Evolutionary conservation across 2,888 invertebrate genomes (phyloP), one percentile per base, ranked within the genome.

Genomic region (Isoperla grammatica): DNA sequence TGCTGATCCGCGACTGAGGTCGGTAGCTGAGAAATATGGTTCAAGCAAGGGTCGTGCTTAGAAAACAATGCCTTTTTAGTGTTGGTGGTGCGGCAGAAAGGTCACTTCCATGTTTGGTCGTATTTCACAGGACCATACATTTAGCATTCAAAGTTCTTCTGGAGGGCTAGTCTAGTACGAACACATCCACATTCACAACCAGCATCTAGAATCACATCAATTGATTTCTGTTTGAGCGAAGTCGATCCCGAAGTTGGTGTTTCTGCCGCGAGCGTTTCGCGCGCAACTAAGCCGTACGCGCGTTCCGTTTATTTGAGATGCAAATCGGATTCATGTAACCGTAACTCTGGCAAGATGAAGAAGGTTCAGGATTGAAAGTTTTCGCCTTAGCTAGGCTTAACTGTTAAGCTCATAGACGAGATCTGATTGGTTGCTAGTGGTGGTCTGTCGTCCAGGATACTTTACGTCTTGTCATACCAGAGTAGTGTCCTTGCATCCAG

Each of bases 31-130:
- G 43, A 42, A 55, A 45, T 56, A 43, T 56, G 46, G 56, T 19
- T 23, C 56, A 45, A 46, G 56, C 29, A 56, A 42, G 19, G 56
- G 56, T 29, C 42, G 46, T 56, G 56, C 19, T n/a, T 45, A 15
- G 15, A 20, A 12, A 56, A 56, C 56, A 46, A 35, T 56, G 46
- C 17, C 56, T 56, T 15, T 37, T 15, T 4, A 40, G 5, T 40
- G 5, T 40, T 40, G 42, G 29, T 29, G 29, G 29, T 6, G 29
- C 42, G 15, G 13, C 56, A 4, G 29, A 56, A 43, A 56, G 56
- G 56, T 56, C 56, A 45, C 29, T 22, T 22, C 56, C 46, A 29
- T 46, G 46, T 56, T 45, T 29, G 46, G 56, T 13, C 11, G 42
- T 40, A 40, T 40, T 13, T 40, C 4, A 3, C 13, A 13, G 11